Evolutionary conservation across 1,140 invertebrate species (phyloP), one percentile per base, ranked within the genome.

Genomic region (Ruditapes philippinarum): DNA sequence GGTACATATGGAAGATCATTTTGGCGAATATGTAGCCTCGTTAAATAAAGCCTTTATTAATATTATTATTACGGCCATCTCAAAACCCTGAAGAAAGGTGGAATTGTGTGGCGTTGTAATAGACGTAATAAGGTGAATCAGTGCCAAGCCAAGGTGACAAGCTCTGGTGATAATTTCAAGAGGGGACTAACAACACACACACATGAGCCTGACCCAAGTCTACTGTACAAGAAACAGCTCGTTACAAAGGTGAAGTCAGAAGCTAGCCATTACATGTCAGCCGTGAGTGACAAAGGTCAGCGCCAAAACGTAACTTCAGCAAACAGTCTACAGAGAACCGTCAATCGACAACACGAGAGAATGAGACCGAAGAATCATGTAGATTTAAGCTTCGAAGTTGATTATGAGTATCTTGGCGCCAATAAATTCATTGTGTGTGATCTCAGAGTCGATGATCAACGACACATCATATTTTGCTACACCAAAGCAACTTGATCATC

Each of bases 381-480:
- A 14, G 42, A 45, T 14, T 14, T 45, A 14, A 14, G 42, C 5
- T 45, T 45, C 42, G 14, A 5, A 5, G 14, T 62, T 3, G 19
- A 85, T 22, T 33, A 74, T 42, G 51, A 79, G 14, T 68, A 45
- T 28, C 74, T 80, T 28, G n/a, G n/a, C 14, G 25, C n/a, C 19
- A 17, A 70, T 2, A 65, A 81, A 25, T 88, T 88, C 65, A 36
- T 80, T 9, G 28, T 80, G 1, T 76, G 28, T 7, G 86, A 88
- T 33, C 0, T 88, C n/a, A 19, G 68, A 45, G 80, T 74, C 19
- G 54, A 60, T 22, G 65, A 51, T n/a, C n/a, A 82, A 19, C 38
- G 88, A 4, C 88, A 89, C 57, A 31, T 89, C 22, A 14, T 89
- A 4, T n/a, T 83, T 82, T 17, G 45, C 88, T 0, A 89, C 79